Percentiles rank a stretch among this genome's conserved stretches.
phyloP scores from a whole-genome alignment of 2,113 vertebrate species.

The Triplophysa siluroides region DNA sequence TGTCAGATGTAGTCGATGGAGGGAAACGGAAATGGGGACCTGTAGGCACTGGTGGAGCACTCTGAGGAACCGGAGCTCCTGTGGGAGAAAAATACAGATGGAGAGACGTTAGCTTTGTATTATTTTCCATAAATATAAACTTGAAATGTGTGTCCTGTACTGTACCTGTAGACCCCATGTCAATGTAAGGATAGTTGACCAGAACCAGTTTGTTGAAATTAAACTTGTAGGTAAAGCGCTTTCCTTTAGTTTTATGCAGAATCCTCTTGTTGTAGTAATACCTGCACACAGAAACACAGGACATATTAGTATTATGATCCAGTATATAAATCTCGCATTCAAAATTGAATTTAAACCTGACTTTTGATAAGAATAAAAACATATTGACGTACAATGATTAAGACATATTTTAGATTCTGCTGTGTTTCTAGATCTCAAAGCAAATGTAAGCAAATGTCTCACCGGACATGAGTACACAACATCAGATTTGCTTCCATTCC shows the following conservation, averaged over 20 bases:
- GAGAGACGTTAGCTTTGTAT: background rate
- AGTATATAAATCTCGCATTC: too few relatives aligned
- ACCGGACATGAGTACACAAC: too few relatives aligned
- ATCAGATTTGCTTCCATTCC: too few relatives aligned
- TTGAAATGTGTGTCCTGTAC: background rate
- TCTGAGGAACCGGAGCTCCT: conserved; percentile 88
- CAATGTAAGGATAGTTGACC: conserved; percentile 93
- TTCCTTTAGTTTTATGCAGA: conserved; percentile 92
- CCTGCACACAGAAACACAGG: conserved; percentile 62
- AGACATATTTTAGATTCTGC: background rate
- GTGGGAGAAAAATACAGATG: background rate
- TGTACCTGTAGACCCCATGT: conserved; percentile 84
- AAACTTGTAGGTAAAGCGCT: conserved; percentile 93
- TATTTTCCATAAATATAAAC: background rate
- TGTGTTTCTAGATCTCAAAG: too few relatives aligned
- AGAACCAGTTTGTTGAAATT: conserved; percentile 94
- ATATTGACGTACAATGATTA: conserved; percentile 36
- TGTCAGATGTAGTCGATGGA: conserved; percentile 82
- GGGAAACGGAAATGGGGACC: conserved; percentile 89
- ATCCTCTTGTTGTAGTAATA: conserved; percentile 95
- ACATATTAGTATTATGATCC: background rate
- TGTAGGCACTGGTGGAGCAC: conserved; percentile 86
- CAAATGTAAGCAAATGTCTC: too few relatives aligned
- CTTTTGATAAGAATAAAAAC: conserved; percentile 25
- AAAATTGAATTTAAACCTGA: too few relatives aligned